Base-by-base conservation (phyloP, 2,888 invertebrate species). In the Morinoia aosen region DNA sequence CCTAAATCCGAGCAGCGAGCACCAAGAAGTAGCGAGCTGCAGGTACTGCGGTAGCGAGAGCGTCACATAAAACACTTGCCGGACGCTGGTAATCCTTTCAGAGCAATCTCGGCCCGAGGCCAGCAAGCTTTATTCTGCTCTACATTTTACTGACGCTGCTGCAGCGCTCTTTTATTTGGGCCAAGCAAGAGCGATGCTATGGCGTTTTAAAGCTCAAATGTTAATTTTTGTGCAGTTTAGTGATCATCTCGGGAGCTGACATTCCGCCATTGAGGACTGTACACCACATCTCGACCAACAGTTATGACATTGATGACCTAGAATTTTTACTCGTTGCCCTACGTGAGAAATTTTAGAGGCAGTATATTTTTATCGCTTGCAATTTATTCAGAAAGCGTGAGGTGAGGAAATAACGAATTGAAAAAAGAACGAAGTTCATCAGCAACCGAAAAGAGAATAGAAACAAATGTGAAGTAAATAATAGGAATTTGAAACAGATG, bases 31-130 rank as follows among this genome's bases (percentile, higher is more conserved):
- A 76, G 33, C 76, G 33, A 76, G 76, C 16, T 33, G 76, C 76
- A 76, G 76, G 76, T 25, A 25, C 25, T 33, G 19, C 76, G 76
- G 76, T 90, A 57, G 58, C n/a, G 40, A 14, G 0, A 25, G 57
- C 57, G 33, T 12, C 57, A 57, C 93, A 57, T 93, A 57, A 93
- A 57, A 93, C 93, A 93, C 48, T 90, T 93, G 57, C 93, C 48
- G 93, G 57, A n/a, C 93, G 39, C 11, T 25, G 58, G 57, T 48
- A 93, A 93, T 93, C 93, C 93, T 57, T 93, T 56, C 93, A 56
- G 12, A 10, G 57, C 93, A 93, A 93, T 93, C 93, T 93, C 93
- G 48, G 7, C 48, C 58, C 25, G 93, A 56, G 25, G 90, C n/a
- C 57, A 2, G 93, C 57, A 57, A 48, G 93, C 39, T 48, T 90